Evolutionary conservation across 2,888 invertebrate genomes (phyloP), one percentile per base, ranked within the genome.

Genomic region (Coleophora deauratella): DNA sequence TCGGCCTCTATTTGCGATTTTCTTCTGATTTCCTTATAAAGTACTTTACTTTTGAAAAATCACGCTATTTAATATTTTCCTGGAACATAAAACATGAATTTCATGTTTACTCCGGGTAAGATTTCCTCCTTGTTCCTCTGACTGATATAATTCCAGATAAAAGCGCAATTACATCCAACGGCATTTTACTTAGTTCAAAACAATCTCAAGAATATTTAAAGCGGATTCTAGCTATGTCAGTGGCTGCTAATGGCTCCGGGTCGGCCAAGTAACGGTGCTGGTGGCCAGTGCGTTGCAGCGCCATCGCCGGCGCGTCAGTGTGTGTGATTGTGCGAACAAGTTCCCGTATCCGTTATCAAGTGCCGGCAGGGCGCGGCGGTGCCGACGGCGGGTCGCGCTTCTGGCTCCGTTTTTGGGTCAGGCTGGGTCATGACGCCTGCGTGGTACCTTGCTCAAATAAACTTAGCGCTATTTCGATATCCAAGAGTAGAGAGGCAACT

Each of bases 371-470:
- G 76, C 66, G 73, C 68, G 73, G 74, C 72, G 76, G 66, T 62
- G 66, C 72, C 76, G 66, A 73, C 68, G 73, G 74, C 72, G 76
- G 66, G 73, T 68, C 73, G 74, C 70, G 66, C 70, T 66, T 65
- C 72, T 66, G 64, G 65, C 57, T 69, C 64, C 65, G 75, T 73
- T 82, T 82, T 82, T 84, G 78, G 84, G 84, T 85, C 84, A 81
- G 72, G 66, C 67, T 79, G 65, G 84, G 84, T 85, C 84, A 84
- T 66, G 73, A 74, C 84, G 84, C 84, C 75, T 84, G 84, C 84
- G 82, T 77, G 62, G 57, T 70, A 49, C 69, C 72, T 61, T 72
- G 61, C 64, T 64, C 55, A 50, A 71, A 65, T 63, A 62, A 62
- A 72, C 70, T 69, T 72, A 68, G 66, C 62, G 65, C 64, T 69